Evolutionary conservation across 2,888 invertebrate genomes (phyloP).

Genomic region (Macrophya annulata): DNA sequence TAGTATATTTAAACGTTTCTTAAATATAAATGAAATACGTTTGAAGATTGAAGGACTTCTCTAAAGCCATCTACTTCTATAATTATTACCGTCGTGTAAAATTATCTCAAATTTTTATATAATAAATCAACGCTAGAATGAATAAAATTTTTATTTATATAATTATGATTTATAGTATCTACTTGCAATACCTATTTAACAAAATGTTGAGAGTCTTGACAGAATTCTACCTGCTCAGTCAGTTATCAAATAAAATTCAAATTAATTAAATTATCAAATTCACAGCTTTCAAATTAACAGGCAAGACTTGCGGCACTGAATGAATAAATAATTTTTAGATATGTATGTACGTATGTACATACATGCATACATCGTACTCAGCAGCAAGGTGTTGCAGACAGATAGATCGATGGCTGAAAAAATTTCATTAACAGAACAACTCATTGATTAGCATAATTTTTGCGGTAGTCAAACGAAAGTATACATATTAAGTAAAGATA

Average conservation of each 20-base stretch:
- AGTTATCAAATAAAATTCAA: background rate
- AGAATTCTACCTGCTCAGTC: background rate
- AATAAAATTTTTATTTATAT: background rate
- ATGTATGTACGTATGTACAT: too few species aligned
- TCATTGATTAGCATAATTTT: background rate
- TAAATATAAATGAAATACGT: background rate
- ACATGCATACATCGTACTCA: background rate
- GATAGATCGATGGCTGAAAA: constrained; percentile 1
- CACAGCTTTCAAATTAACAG: background rate
- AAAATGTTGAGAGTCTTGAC: background rate
- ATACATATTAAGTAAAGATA: background rate
- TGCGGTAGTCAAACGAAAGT: background rate
- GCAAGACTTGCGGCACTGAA: background rate
- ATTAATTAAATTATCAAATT: background rate
- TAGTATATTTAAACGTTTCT: background rate
- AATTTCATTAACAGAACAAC: background rate
- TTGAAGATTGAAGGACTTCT: background rate
- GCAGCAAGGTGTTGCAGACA: background rate
- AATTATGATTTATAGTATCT: constrained; percentile 3
- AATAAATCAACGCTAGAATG: background rate
- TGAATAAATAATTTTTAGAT: background rate
- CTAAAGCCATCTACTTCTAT: background rate
- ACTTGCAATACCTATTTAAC: background rate
- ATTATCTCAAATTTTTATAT: background rate
- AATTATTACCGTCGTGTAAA: background rate